Percentiles rank a stretch among this genome's conserved stretches.
These are phyloP conservation scores for Papilio glaucus DNA, from an alignment of 1,140 invertebrate species.

Conservation along the genomic window DNA sequence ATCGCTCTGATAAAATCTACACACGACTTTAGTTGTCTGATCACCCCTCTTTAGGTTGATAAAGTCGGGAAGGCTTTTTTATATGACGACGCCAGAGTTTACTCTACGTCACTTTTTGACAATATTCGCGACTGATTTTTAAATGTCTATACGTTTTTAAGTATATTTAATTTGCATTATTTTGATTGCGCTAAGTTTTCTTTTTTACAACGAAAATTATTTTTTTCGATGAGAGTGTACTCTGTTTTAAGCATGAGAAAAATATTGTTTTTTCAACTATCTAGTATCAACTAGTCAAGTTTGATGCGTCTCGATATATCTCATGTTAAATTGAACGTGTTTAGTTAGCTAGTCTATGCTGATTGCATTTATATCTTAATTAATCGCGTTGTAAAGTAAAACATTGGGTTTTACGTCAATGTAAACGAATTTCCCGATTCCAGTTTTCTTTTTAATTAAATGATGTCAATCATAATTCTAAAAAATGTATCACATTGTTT, in stretches of 20 bases:
- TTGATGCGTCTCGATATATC: neutral
- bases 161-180: conserved; percentile 31
- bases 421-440: neutral
- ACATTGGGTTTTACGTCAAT: neutral
- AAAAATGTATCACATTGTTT: neutral
- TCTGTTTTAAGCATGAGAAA: neutral
- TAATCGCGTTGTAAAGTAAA: neutral
- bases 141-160: conserved; percentile 7
- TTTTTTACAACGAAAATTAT: conserved; percentile 31
- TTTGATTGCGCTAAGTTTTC: neutral
- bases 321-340: neutral
- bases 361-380: conserved; percentile 33
- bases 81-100: neutral
- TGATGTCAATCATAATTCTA: neutral
- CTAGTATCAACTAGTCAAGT: neutral
- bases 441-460: neutral
- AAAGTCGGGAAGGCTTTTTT: neutral
- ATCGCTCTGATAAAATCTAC: neutral
- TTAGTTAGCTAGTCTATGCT: conserved; percentile 29
- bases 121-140: conserved; percentile 36
- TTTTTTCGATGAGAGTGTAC: neutral
- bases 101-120: conserved; percentile 24
- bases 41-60: neutral
- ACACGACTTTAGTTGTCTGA: neutral
- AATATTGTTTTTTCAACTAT: neutral